Base-by-base conservation (phyloP, 1,140 invertebrate genomes). In the Procambarus virginalis region DNA sequence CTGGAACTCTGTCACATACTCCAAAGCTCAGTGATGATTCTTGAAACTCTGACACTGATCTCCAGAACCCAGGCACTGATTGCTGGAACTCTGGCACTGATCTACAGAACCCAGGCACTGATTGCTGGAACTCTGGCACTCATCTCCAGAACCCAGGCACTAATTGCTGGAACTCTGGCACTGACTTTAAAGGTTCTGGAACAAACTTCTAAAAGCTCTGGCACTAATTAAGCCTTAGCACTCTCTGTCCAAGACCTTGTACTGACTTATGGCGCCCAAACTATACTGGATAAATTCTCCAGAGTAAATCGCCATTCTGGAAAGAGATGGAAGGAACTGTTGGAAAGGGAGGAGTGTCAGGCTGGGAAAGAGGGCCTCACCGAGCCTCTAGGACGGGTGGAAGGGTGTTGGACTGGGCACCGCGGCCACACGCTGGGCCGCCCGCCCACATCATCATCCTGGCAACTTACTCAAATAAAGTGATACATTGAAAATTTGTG, bases 391-490 rank as follows among this genome's bases (percentile, higher is more conserved):
- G 58, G 64, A 60, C 81, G 49, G 60, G 84, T 49, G 22, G 84
- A 60, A 76, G 64, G 60, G 58, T 45, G 84, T 12, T 58, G 84
- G n/a, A 14, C 12, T 17, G 70, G 45, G 48, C 45, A 55, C n/a
- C 46, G 48, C 48, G 10, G 70, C 55, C 79, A 49, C 75, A 55
- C 49, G 17, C 45, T 49, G 48, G 80, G 70, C 17, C 51, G 68
- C 58, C 22, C 78, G 34, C 86, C 78, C 55, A 60, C 73, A 60
- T 68, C 75, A 64, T 49, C 85, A 87, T 80, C 85, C 78, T 87
- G 85, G 85, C 75, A 87, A 87, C 78, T 87, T 76, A 87, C 85
- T 87, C 85, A 79, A 87, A 80, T 87, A 87, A 87, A 87, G 78
- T 87, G 85, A 87, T 87, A 87, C 85, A 87, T 70, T 70, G 85